A percentile compares a stretch with the other conserved stretches of the same genome.
phyloP scores from a whole-genome alignment of 1,140 invertebrate genomes.

The Bicyclus anynana region DNA sequence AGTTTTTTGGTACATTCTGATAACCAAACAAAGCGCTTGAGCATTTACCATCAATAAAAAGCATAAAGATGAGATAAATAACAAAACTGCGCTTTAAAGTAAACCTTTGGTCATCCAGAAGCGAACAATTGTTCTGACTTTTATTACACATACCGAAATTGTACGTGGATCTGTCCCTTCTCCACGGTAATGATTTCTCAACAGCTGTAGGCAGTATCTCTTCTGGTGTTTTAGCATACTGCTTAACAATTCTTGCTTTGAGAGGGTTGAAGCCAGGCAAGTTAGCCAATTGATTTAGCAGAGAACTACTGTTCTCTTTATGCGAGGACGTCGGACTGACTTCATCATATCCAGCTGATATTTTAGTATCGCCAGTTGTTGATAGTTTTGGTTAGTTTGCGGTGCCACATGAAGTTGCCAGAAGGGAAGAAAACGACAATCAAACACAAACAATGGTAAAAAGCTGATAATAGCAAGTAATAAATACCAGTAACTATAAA shows the following conservation, averaged over 20 bases:
- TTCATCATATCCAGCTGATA: slow-evolving; percentile 72
- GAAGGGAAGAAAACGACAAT: slow-evolving; percentile 74
- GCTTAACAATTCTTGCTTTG: slow-evolving; percentile 81
- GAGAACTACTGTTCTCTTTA: slow-evolving; percentile 80
- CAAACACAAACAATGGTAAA: slow-evolving; percentile 64
- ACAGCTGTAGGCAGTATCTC: slow-evolving; percentile 82
- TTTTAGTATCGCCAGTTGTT: slow-evolving; percentile 55
- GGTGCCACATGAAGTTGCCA: slow-evolving; percentile 69
- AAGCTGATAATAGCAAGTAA: slow-evolving; percentile 55
- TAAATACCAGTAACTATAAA: slow-evolving; percentile 20
- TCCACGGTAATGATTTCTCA: slow-evolving; percentile 86
- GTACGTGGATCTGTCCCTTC: slow-evolving; percentile 81
- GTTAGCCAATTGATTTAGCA: slow-evolving; percentile 82
- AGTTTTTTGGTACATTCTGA: not conserved
- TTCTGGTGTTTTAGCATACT: slow-evolving; percentile 79
- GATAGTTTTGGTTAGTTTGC: slow-evolving; percentile 57
- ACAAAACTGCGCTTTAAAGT: slow-evolving; percentile 10
- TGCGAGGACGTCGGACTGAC: slow-evolving; percentile 76
- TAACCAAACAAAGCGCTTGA: slow-evolving; percentile 5
- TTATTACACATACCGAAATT: slow-evolving; percentile 74
- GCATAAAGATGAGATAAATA: slow-evolving; percentile 4
- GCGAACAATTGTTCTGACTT: slow-evolving; percentile 19
- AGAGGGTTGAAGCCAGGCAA: slow-evolving; percentile 80
- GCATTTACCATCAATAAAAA: slow-evolving; percentile 2
- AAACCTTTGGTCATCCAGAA: slow-evolving; percentile 25